Base-by-base conservation (phyloP, 2,888 invertebrate genomes). In the Trichacis sp. region DNA sequence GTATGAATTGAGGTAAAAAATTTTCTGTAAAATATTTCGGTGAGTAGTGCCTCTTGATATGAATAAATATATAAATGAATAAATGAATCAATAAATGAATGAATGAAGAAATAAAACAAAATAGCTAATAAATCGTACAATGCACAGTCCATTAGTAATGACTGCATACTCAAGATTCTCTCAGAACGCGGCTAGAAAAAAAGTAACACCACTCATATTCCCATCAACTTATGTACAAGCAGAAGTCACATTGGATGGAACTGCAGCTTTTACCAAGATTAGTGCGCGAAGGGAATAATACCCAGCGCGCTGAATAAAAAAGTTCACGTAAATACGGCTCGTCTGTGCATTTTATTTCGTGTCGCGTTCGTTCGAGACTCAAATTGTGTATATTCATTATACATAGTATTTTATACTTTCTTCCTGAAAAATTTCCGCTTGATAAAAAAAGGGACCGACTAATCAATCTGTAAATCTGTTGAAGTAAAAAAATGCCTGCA, bases 231-330 rank as follows among this genome's bases (percentile, higher is more conserved):
- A 76, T 74, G 70, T 65, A 76, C 38, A 53, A 64, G 49, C 11
- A 64, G 51, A 24, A 58, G 49, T 40, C 19, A 30, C 45, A 55
- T 48, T 51, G 52, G 59, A 57, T 40, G 68, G 52, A 66, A 59
- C 66, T 59, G 58, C 55, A 56, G 79, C 80, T 81, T 81, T 81
- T 80, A 80, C 74, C 77, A 69, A 79, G 81, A 81, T 81, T 81
- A 80, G 76, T 80, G 75, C 70, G 70, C 72, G 72, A 74, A 74
- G 68, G 72, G 71, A 71, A 76, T 73, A 71, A 69, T 66, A 69
- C 70, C 51, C 62, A 49, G 57, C 57, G 56, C 64, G 57, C 53
- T 65, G 57, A 67, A 64, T 61, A 61, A 47, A 59, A 56, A 64
- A 55, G 48, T 61, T 56, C 69, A 68, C 62, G 69, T 50, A 61